A percentile compares a stretch with the other conserved stretches of the same genome.
Evolutionary conservation across 2,113 vertebrate species (phyloP).

Genomic region (Nesogale talazaci): DNA sequence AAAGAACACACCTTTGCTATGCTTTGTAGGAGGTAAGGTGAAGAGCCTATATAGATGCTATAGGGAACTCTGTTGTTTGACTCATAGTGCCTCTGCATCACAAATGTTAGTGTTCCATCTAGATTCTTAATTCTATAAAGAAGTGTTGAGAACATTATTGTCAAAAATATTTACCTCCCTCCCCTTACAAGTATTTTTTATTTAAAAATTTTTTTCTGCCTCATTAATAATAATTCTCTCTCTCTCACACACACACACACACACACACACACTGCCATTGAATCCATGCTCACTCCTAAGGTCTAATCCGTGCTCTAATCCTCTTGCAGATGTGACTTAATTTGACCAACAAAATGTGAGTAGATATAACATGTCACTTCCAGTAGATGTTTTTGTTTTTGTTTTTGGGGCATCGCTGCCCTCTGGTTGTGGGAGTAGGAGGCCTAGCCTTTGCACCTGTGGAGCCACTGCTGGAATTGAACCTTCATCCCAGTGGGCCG

Average conservation of each 20-base stretch:
- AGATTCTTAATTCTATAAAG: neutral
- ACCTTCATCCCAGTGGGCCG: too few relatives aligned
- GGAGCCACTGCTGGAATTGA: too few relatives aligned
- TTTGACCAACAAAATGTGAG: constrained; percentile 6
- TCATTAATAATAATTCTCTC: too few relatives aligned
- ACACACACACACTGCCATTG: too few relatives aligned
- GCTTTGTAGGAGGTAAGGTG: neutral
- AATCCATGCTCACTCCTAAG: too few relatives aligned
- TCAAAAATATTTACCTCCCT: constrained; percentile 2
- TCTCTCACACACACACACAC: too few relatives aligned
- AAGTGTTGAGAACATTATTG: constrained; percentile 8
- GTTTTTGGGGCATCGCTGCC: too few relatives aligned
- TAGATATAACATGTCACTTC: neutral
- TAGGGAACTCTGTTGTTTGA: neutral
- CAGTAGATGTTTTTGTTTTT: neutral
- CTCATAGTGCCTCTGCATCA: neutral
- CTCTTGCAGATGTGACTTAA: neutral
- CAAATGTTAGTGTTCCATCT: neutral
- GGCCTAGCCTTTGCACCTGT: too few relatives aligned
- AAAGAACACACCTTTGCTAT: neutral
- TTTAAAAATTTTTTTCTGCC: too few relatives aligned
- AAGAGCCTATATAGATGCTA: neutral
- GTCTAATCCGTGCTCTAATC: too few relatives aligned
- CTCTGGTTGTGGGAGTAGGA: too few relatives aligned
- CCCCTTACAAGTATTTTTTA: neutral